Conservation (phyloP, 2,888 invertebrate species). For the Callosobruchus maculatus region DNA sequence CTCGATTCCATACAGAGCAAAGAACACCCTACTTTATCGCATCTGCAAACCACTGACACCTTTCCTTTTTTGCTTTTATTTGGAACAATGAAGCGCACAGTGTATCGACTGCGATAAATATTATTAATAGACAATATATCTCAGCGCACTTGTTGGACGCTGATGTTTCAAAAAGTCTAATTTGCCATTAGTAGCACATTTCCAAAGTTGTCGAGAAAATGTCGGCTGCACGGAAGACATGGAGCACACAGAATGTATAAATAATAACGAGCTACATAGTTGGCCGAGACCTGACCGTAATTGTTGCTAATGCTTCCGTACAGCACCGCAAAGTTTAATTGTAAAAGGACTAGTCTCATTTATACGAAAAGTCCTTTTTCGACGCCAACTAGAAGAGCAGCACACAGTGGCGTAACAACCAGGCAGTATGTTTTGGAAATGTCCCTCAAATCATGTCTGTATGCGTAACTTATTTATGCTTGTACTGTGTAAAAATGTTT, state of each 20-base stretch:
- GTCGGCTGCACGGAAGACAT: slow-evolving; percentile 2
- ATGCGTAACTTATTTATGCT: too few species aligned
- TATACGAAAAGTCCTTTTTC: slow-evolving; percentile 23
- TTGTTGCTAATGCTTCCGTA: slow-evolving; percentile 30
- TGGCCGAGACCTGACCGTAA: slow-evolving; percentile 26
- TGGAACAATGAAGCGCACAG: not conserved
- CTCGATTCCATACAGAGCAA: not conserved
- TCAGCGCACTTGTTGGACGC: not conserved
- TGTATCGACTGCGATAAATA: not conserved
- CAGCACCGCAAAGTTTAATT: slow-evolving; percentile 24
- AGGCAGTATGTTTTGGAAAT: too few species aligned
- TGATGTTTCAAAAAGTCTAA: not conserved
- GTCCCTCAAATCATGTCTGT: too few species aligned
- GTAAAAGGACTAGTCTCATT: slow-evolving; percentile 25
- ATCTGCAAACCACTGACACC: not conserved
- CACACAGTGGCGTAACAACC: not conserved
- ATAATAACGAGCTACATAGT: slow-evolving; percentile 26
- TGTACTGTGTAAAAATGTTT: too few species aligned
- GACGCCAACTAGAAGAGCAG: slow-evolving; percentile 7
- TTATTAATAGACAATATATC: not conserved
- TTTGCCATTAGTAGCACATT: slow-evolving; percentile 1
- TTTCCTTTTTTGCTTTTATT: not conserved
- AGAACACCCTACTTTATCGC: not conserved
- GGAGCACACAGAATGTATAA: slow-evolving; percentile 27
- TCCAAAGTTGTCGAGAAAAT: slow-evolving; percentile 7